Conservation (phyloP, 2,888 invertebrate genomes). For the Drosophila parthenogenetica region DNA sequence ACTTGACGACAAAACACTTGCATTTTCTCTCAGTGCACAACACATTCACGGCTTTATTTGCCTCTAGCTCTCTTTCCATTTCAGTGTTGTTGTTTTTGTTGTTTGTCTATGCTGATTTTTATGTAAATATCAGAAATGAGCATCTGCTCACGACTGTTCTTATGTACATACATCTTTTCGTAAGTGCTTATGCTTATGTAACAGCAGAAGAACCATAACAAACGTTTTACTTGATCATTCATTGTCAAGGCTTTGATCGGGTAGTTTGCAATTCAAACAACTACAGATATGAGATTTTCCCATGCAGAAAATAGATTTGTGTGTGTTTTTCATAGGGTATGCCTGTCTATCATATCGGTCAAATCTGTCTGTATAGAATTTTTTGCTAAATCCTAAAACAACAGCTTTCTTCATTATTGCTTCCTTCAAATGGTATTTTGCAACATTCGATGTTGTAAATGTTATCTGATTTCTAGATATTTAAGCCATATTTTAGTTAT, state of each 20-base stretch:
- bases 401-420: neutral
- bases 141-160: slow-evolving; percentile 44
- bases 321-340: neutral
- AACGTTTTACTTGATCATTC: slow-evolving; percentile 3
- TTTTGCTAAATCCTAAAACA: neutral
- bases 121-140: slow-evolving; percentile 56
- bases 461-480: slow-evolving; percentile 3
- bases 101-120: slow-evolving; percentile 69
- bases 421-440: neutral
- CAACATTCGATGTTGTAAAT: neutral
- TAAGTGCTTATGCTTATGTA: slow-evolving; percentile 23
- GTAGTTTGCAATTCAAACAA: slow-evolving; percentile 13
- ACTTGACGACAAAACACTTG: no score
- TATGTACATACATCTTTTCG: neutral
- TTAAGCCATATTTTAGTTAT: neutral
- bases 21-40: slow-evolving; percentile 24
- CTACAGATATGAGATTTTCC: slow-evolving; percentile 8
- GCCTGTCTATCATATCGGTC: slow-evolving; percentile 14
- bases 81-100: slow-evolving; percentile 22
- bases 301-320: neutral
- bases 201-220: neutral
- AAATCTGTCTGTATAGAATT: neutral
- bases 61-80: slow-evolving; percentile 14
- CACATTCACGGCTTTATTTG: slow-evolving; percentile 71
- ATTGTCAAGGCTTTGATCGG: slow-evolving; percentile 25